These are phyloP conservation scores for Phyto melanocephala DNA, from an alignment of 2,888 invertebrate species.

Conservation along the genomic window DNA sequence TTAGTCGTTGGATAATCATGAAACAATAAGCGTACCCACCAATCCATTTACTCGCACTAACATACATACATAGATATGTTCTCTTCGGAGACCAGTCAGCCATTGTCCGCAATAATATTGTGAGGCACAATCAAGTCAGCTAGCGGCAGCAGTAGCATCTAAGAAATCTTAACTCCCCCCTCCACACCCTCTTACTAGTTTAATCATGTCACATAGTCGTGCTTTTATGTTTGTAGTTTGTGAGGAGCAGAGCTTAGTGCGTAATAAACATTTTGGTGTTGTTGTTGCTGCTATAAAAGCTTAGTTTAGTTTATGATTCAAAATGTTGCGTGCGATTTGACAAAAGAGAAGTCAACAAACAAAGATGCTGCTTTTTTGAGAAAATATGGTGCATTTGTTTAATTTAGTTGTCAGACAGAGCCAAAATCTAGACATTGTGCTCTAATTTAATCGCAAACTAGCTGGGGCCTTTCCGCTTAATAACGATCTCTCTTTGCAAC, in stretches of 20 bases:
- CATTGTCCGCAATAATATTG: background rate
- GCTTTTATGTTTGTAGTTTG: background rate
- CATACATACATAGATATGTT: background rate
- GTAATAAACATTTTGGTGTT: constrained; percentile 24
- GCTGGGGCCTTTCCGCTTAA: too few species aligned
- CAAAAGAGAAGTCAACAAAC: constrained; percentile 41
- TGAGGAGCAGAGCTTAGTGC: constrained; percentile 35
- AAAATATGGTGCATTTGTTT: background rate
- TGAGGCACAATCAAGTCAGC: background rate
- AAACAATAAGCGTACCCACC: constrained; percentile 3
- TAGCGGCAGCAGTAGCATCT: background rate
- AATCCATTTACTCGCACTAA: constrained; percentile 21
- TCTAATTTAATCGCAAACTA: too few species aligned
- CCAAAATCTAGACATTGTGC: too few species aligned
- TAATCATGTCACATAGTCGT: background rate
- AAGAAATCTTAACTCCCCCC: background rate
- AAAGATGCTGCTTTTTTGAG: constrained; percentile 7
- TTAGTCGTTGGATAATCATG: constrained; percentile 35
- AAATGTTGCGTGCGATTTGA: constrained; percentile 29
- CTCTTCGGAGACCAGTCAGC: background rate
- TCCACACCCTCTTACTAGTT: background rate
- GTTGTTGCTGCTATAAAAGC: background rate
- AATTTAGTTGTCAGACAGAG: too few species aligned
- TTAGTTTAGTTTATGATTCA: constrained; percentile 13
- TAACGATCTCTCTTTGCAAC: too few species aligned